Percentiles rank a stretch among this genome's conserved stretches.
phyloP scores from a whole-genome alignment of 2,113 vertebrate genomes.

The Thymallus thymallus region DNA sequence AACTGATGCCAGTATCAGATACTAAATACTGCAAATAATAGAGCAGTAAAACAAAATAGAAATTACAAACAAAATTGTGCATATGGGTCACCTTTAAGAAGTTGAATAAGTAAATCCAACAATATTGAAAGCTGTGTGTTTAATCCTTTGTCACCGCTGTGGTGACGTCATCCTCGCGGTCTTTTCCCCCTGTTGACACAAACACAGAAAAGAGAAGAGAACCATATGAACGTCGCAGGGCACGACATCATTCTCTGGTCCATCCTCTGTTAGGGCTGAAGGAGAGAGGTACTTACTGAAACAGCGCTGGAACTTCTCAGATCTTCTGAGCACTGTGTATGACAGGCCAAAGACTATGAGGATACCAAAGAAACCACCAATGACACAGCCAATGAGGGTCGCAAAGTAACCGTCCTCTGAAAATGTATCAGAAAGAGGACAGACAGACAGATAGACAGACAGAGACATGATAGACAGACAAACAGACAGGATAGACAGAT shows the following conservation, averaged over 20 bases:
- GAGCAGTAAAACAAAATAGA: too few relatives aligned
- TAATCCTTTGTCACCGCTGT: slow-evolving; percentile 39
- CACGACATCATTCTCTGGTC: slow-evolving; percentile 9
- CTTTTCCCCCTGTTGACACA: slow-evolving; percentile 47
- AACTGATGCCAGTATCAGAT: too few relatives aligned
- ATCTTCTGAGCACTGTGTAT: slow-evolving; percentile 50
- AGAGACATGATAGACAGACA: too few relatives aligned
- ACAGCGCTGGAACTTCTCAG: slow-evolving; percentile 57
- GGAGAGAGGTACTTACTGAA: slow-evolving; percentile 56
- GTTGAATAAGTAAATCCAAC: too few relatives aligned
- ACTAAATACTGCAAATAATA: too few relatives aligned
- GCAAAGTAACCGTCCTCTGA: neutral
- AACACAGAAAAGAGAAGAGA: neutral
- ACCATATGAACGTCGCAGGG: slow-evolving; percentile 18
- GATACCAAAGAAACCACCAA: slow-evolving; percentile 66
- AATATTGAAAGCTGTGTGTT: neutral
- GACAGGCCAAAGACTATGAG: slow-evolving; percentile 51
- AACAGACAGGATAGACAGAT: too few relatives aligned
- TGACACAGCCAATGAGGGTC: slow-evolving; percentile 59
- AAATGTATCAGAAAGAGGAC: too few relatives aligned
- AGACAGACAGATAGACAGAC: too few relatives aligned
- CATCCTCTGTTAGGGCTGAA: slow-evolving; percentile 45
- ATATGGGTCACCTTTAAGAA: too few relatives aligned
- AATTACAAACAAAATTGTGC: too few relatives aligned
- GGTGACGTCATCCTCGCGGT: slow-evolving; percentile 48